phyloP scores from a whole-genome alignment of 2,888 invertebrate genomes.

The Lissocephala sabroskyi region DNA sequence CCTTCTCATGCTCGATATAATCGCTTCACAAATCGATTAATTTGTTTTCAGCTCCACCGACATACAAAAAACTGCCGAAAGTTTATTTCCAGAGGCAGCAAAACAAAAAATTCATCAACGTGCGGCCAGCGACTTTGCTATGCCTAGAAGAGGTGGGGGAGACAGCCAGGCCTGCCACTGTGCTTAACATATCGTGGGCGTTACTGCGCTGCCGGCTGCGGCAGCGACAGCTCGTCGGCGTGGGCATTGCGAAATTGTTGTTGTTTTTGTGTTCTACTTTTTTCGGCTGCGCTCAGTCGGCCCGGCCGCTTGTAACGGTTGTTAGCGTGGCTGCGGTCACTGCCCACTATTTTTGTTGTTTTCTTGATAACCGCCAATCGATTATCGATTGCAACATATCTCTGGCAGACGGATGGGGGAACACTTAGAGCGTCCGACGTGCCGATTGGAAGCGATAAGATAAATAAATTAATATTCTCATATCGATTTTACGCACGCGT shows the following conservation, averaged over 20 bases:
- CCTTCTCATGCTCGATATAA: slow-evolving; percentile 8
- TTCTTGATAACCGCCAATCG: slow-evolving; percentile 38
- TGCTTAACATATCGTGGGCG: slow-evolving; percentile 38
- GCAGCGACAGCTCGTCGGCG: no score
- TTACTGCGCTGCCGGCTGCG: no score
- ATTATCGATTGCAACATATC: slow-evolving; percentile 32
- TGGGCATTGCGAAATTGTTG: slow-evolving; percentile 49
- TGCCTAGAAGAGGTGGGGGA: background rate
- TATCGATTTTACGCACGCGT: slow-evolving; percentile 14
- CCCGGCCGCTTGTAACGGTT: background rate
- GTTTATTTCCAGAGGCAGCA: slow-evolving; percentile 47
- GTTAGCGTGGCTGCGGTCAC: slow-evolving; percentile 4
- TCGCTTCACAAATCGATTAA: slow-evolving; percentile 50
- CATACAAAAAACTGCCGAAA: slow-evolving; percentile 40
- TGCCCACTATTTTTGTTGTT: slow-evolving; percentile 7
- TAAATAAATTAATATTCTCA: no score
- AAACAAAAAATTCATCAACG: slow-evolving; percentile 6
- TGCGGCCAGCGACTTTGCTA: no score
- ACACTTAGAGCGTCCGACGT: no score
- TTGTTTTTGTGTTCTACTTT: slow-evolving; percentile 33
- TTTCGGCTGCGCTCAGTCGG: no score
- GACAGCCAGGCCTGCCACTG: no score
- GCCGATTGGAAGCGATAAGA: no score
- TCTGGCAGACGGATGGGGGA: background rate
- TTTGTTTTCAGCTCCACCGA: no score